phyloP scores from a whole-genome alignment of 2,888 invertebrate species.

The Acanthosepion lycidas region DNA sequence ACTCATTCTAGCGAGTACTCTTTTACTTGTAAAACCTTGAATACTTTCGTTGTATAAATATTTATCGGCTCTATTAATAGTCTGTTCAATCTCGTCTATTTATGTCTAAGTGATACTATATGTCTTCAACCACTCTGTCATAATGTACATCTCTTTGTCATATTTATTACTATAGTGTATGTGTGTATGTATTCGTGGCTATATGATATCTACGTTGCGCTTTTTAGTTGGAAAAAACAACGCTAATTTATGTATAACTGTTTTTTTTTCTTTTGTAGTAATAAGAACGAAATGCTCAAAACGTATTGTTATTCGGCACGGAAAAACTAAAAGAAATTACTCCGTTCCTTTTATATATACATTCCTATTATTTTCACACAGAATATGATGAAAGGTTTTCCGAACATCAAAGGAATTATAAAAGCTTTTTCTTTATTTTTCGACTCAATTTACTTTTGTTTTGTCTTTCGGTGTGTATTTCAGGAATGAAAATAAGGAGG shows the following conservation, averaged over 20 bases:
- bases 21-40: too few relatives aligned
- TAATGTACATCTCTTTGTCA: not conserved
- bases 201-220: not conserved
- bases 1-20: too few relatives aligned
- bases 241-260: not conserved
- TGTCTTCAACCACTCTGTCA: too few relatives aligned
- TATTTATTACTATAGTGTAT: not conserved
- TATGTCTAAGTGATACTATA: too few relatives aligned
- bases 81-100: too few relatives aligned
- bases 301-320: not conserved
- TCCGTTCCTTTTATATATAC: not conserved
- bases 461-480: not conserved
- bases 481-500: not conserved
- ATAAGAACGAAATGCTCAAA: not conserved
- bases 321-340: not conserved
- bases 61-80: too few relatives aligned
- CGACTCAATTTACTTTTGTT: not conserved
- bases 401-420: not conserved
- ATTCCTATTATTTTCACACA: slow-evolving; percentile 9
- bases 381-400: slow-evolving; percentile 16
- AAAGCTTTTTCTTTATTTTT: not conserved
- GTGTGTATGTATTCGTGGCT: not conserved
- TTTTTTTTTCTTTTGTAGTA: not conserved
- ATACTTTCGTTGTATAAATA: too few relatives aligned
- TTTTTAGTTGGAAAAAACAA: not conserved